Percentiles rank a stretch among this genome's conserved stretches.
These are phyloP conservation scores for Tinamus guttatus DNA, from an alignment of 2,113 vertebrate genomes.

Conservation along the genomic window DNA sequence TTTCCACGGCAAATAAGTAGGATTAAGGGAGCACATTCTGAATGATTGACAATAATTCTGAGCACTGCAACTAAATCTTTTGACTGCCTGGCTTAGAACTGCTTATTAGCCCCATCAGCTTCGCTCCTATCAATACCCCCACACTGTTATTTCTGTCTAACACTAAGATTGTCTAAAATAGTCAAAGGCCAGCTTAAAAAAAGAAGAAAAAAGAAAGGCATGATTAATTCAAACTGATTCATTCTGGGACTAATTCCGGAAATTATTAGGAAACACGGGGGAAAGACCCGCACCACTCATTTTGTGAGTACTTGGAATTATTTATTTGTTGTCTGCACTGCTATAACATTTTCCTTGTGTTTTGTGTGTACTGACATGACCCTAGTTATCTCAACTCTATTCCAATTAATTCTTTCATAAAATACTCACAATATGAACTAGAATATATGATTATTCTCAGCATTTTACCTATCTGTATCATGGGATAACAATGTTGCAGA, in stretches of 20 bases:
- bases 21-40: slow-evolving; percentile 29
- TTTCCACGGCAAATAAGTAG: slow-evolving; percentile 9
- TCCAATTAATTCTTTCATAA: neutral
- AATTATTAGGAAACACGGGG: neutral
- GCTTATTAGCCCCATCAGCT: slow-evolving; percentile 34
- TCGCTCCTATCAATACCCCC: slow-evolving; percentile 2
- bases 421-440: neutral
- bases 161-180: neutral
- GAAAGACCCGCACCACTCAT: neutral
- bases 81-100: slow-evolving; percentile 20
- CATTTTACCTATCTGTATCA: neutral
- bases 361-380: neutral
- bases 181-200: neutral
- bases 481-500: neutral
- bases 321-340: neutral
- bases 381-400: neutral
- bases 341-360: neutral
- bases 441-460: neutral
- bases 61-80: slow-evolving; percentile 47
- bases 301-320: neutral
- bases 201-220: neutral
- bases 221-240: neutral
- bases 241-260: neutral
- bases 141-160: slow-evolving; percentile 8
- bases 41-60: slow-evolving; percentile 33